Evolutionary conservation across 35 echinoderm and acorn worm genomes (phyloP), one percentile per base, ranked within the genome.

Genomic region (Heliocidaris erythrogramma): DNA sequence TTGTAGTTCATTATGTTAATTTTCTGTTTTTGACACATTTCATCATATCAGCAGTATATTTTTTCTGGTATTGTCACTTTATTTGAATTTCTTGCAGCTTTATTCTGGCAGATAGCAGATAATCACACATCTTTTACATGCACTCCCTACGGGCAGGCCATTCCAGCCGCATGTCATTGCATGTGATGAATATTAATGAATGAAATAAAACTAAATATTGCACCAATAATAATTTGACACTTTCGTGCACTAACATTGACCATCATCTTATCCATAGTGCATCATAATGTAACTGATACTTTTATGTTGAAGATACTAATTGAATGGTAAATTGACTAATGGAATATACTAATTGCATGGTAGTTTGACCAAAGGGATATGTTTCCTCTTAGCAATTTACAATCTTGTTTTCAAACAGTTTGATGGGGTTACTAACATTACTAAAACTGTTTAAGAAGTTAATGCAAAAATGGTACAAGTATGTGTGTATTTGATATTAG

Each of bases 101-200:
- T 78, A 78, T 78, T 78, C 65, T 78, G 27, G 65, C 65, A 78
- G 65, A 78, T n/a, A n/a, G 65, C 65, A 78, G 65, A 27, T 78
- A 27, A 78, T 78, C 27, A 78, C 27, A 27, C n/a, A n/a, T 21
- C 6, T 78, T 24, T 78, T 27, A n/a, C 65, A 21, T 14, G 10
- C 52, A 56, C 17, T n/a, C 27, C 7, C 65, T 78, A 5, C 27
- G 2, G 24, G 65, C 65, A 78, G 65, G 65, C 18, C 27, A 42
- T 42, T 42, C 35, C 21, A 78, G 27, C 21, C n/a, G 65, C 18
- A 78, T 78, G 65, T 78, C 21, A 6, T 27, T 78, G 65, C 65
- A 78, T 78, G 65, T n/a, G 27, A 78, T 78, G 65, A 78, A 7
- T 27, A 78, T 27, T 27, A 78, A 78, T n/a, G 27, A 24, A 78